Percentiles rank a stretch among this genome's conserved stretches.
Conservation (phyloP, 2,113 vertebrate genomes). For the Chamaea fasciata region DNA sequence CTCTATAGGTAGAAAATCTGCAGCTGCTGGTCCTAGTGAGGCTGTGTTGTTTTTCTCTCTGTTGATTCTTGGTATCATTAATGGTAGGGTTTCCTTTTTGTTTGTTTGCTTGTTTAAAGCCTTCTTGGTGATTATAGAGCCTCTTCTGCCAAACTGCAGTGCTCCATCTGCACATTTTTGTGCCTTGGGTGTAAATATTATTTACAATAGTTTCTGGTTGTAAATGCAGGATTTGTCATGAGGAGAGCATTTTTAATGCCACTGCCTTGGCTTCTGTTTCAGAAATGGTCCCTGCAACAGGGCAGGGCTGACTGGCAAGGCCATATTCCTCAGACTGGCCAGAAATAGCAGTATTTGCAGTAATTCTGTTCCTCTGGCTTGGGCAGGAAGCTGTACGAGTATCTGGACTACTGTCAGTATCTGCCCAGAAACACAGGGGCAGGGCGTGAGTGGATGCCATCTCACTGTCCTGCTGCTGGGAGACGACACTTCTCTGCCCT, state of each 20-base stretch:
- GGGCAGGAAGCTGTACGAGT: background rate
- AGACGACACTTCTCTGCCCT: background rate
- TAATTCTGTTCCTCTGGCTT: background rate
- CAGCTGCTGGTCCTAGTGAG: background rate
- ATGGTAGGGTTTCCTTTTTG: background rate
- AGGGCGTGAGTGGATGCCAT: background rate
- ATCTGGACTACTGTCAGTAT: background rate
- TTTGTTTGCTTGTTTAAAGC: background rate
- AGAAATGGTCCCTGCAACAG: background rate
- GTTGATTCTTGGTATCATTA: background rate
- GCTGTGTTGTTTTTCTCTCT: background rate
- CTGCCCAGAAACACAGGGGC: background rate
- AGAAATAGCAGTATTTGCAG: background rate
- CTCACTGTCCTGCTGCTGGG: background rate
- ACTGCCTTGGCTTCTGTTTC: background rate
- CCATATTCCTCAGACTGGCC: background rate
- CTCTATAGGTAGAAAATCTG: background rate
- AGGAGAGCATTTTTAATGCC: background rate
- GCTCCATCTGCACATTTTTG: background rate
- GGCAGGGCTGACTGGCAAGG: background rate
- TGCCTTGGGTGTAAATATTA: background rate
- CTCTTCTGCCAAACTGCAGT: background rate
- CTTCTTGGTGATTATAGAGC: background rate
- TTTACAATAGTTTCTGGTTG: background rate
- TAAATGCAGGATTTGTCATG: background rate